Conservation (phyloP, 92 coral and sea anemone genomes). For the Phenganax stokvisi region DNA sequence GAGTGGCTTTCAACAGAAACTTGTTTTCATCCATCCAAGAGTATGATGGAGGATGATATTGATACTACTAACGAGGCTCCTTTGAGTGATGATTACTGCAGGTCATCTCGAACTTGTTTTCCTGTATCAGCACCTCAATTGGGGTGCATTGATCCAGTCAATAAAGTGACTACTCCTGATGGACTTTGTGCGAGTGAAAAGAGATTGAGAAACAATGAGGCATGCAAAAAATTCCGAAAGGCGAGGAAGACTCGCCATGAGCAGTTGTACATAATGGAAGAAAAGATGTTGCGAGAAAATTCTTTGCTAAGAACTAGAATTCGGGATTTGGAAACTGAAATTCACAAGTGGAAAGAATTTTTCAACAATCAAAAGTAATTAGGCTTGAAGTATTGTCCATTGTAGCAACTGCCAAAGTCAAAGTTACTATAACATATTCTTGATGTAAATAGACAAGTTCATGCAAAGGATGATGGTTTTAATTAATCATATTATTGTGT, state of each 20-base stretch:
- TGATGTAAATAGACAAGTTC: too few species aligned
- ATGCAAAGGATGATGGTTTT: too few species aligned
- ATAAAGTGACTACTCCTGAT: not conserved
- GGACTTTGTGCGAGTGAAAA: not conserved
- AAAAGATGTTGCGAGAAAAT: slow-evolving; percentile 20
- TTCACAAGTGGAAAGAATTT: slow-evolving; percentile 36
- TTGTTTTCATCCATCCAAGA: not conserved
- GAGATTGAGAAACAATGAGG: slow-evolving; percentile 25
- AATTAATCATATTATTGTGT: too few species aligned
- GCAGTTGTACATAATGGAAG: slow-evolving; percentile 13
- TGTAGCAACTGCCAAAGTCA: too few species aligned
- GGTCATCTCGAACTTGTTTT: not conserved
- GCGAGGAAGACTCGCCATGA: slow-evolving; percentile 38
- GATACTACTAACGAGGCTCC: not conserved
- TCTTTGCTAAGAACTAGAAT: slow-evolving; percentile 5
- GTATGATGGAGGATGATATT: not conserved
- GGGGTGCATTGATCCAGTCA: not conserved
- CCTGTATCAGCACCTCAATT: slow-evolving; percentile 7
- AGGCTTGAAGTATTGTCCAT: too few species aligned
- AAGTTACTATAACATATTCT: too few species aligned
- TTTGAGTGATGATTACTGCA: slow-evolving; percentile 1
- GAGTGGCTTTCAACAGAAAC: slow-evolving; percentile 17
- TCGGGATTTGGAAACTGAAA: slow-evolving; percentile 20
- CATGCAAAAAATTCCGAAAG: slow-evolving; percentile 35
- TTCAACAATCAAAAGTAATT: slow-evolving; percentile 14